phyloP scores from a whole-genome alignment of 2,797 vertebrate genomes.

The Pygocentrus nattereri region DNA sequence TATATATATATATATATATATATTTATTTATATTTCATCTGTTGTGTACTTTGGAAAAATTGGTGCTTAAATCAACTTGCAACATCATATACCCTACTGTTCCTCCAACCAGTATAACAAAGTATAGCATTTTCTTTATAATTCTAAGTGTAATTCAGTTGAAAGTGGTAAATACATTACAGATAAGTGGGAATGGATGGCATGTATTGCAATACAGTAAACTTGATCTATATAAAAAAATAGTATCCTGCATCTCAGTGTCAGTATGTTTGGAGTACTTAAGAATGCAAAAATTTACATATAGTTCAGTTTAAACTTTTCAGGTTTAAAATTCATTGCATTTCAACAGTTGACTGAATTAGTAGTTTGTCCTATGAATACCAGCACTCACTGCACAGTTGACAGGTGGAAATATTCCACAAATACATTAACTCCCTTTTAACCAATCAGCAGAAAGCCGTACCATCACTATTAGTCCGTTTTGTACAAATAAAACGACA shows the following conservation, averaged over 20 bases:
- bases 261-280: not conserved
- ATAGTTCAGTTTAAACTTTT: not conserved
- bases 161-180: not conserved
- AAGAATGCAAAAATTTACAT: too few relatives aligned
- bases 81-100: too few relatives aligned
- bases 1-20: too few relatives aligned
- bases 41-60: too few relatives aligned
- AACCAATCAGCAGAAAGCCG: not conserved
- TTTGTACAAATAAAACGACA: not conserved
- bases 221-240: not conserved
- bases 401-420: constrained; percentile 2
- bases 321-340: not conserved
- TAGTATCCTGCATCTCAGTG: not conserved
- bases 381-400: not conserved
- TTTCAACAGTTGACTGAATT: not conserved
- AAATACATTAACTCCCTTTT: not conserved
- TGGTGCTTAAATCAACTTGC: too few relatives aligned
- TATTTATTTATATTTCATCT: too few relatives aligned
- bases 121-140: too few relatives aligned
- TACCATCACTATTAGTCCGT: not conserved
- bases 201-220: not conserved
- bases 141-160: not conserved
- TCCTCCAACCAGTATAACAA: too few relatives aligned
- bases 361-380: not conserved
- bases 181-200: not conserved